Conservation (phyloP, 2,797 vertebrate genomes). For the Sternotherus odoratus region DNA sequence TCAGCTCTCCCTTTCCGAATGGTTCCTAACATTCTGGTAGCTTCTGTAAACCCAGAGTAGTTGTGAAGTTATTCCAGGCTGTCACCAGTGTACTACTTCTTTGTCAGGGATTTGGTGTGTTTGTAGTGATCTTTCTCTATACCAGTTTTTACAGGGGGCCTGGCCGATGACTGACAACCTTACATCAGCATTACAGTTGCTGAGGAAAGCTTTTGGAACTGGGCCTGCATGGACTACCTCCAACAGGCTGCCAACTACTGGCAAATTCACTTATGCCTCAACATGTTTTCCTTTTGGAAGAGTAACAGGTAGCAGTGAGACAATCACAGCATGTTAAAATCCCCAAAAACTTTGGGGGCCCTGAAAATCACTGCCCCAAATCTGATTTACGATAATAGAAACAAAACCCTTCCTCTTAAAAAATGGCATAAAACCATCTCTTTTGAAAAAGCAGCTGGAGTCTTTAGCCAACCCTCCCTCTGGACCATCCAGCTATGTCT, state of each 20-base stretch:
- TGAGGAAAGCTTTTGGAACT: neutral
- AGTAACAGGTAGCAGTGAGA: neutral
- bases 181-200: neutral
- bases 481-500: neutral
- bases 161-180: conserved; percentile 5
- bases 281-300: neutral
- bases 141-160: neutral
- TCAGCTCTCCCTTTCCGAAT: neutral
- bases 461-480: neutral
- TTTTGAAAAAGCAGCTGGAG: neutral
- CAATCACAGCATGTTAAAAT: neutral
- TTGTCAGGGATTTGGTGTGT: neutral
- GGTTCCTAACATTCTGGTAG: neutral
- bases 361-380: neutral
- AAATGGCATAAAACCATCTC: conserved; percentile 14
- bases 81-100: conserved; percentile 20
- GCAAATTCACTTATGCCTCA: neutral
- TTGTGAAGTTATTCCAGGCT: conserved; percentile 31
- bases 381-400: neutral
- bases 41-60: neutral
- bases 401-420: neutral
- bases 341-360: neutral
- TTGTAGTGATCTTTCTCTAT: neutral
- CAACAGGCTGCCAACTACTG: conserved; percentile 27
- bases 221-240: neutral